Base-by-base conservation (phyloP, 2,888 invertebrate species). In the Atrina japonica region DNA sequence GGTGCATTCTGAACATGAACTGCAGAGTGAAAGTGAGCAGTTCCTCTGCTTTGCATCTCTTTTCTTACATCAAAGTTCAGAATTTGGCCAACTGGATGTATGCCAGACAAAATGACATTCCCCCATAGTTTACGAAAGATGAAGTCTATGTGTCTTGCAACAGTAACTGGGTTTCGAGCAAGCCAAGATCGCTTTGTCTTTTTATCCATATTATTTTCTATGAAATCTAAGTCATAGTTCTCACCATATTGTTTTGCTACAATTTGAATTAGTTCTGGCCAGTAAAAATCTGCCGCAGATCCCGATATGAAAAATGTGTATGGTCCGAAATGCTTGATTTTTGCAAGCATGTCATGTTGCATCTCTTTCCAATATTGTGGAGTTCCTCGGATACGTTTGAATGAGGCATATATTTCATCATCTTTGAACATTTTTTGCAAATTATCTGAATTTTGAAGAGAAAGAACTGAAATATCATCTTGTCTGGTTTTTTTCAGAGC, bases 231-330 rank as follows among this genome's bases (percentile, higher is more conserved):
- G 49, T 49, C 65, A n/a, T 71, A 61, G 1, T 18, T 40, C 59
- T 75, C 65, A 27, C 77, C 75, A 66, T 72, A 70, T 43, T 77
- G 75, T 7, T 21, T 41, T 16, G 63, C 72, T 7, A 77, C 40
- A 14, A 70, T 53, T 47, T 58, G 52, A 30, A 78, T 76, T 11
- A 78, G 50, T 60, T 74, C 73, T 27, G 76, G 60, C 76, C 74
- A 78, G 29, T 72, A 67, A 43, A 76, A 78, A 30, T 78, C 76
- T 16, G 78, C 76, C 11, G 68, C 73, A 50, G 73, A 74, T 29
- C 58, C 71, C 23, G 74, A 63, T 14, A 78, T 30, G 40, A 72
- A 78, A 23, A 78, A 78, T 35, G 74, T 76, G 55, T 78, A 76
- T 30, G 75, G 68, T 21, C 74, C 75, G 25, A 70, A 58, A 53